phyloP scores from a whole-genome alignment of 2,113 vertebrate species.

The Pygoscelis adeliae region DNA sequence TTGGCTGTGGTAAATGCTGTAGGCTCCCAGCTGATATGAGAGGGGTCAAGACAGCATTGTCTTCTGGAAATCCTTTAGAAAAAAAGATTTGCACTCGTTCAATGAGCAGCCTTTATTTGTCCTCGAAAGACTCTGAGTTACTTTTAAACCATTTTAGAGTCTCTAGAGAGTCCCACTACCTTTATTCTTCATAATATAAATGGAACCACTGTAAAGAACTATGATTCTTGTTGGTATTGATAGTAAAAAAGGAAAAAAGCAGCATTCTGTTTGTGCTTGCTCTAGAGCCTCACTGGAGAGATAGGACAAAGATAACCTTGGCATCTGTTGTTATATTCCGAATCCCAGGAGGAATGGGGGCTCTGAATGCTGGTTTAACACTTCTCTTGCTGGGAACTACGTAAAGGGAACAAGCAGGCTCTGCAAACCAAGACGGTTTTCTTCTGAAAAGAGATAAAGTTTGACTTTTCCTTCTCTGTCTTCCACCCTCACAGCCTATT shows the following conservation, averaged over 20 bases:
- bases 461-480: background rate
- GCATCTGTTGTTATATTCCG: background rate
- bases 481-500: background rate
- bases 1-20: background rate
- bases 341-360: background rate
- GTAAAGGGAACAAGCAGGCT: background rate
- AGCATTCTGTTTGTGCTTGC: background rate
- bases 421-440: background rate
- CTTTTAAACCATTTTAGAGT: background rate
- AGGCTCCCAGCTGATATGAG: background rate
- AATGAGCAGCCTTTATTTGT: background rate
- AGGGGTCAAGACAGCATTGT: background rate
- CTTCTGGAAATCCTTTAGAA: background rate
- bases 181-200: background rate
- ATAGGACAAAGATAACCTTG: slow-evolving; percentile 1
- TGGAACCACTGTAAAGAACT: background rate
- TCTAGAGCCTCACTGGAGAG: slow-evolving; percentile 3
- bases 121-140: background rate
- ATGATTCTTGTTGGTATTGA: background rate
- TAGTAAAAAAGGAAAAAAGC: background rate
- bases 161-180: background rate
- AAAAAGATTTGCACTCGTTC: background rate
- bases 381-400: background rate
- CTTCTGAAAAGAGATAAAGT: background rate
- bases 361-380: slow-evolving; percentile 3